Conservation (phyloP, 2,888 invertebrate species). For the Lymantria dispar region DNA sequence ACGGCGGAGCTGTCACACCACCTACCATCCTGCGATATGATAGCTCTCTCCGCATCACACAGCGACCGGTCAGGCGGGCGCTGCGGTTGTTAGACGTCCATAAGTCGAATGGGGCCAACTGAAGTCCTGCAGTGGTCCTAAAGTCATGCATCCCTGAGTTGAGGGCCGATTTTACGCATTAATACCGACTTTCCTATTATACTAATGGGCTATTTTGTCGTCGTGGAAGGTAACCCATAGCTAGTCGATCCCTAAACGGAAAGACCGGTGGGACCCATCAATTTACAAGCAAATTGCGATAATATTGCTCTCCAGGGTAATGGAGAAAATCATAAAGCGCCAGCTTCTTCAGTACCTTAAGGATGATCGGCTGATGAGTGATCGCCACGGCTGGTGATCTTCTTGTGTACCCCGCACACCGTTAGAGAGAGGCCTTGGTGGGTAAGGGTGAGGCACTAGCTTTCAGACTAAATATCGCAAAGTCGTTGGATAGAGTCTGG, state of each 20-base stretch:
- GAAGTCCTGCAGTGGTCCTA: neutral
- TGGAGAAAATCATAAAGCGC: slow-evolving; percentile 12
- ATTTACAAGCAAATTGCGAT: slow-evolving; percentile 1
- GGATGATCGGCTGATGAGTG: too few relatives aligned
- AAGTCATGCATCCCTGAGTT: neutral
- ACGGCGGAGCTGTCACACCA: neutral
- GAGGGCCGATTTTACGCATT: neutral
- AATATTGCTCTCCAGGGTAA: neutral
- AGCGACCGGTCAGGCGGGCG: neutral
- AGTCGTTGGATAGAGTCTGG: too few relatives aligned
- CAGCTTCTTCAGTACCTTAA: too few relatives aligned
- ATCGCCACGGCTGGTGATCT: too few relatives aligned
- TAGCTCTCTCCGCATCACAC: neutral
- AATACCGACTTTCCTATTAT: neutral
- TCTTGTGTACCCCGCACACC: too few relatives aligned
- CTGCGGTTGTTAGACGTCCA: neutral
- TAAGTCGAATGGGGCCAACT: neutral
- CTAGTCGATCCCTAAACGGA: neutral
- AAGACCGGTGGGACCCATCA: neutral
- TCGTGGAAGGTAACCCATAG: neutral
- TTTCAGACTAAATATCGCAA: too few relatives aligned
- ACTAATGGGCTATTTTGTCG: neutral
- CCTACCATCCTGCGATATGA: neutral
- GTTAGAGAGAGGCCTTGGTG: too few relatives aligned
- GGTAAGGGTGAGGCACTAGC: too few relatives aligned